Evolutionary conservation across 2,888 invertebrate species (phyloP).

Genomic region (Xestoiulus laeticollis): DNA sequence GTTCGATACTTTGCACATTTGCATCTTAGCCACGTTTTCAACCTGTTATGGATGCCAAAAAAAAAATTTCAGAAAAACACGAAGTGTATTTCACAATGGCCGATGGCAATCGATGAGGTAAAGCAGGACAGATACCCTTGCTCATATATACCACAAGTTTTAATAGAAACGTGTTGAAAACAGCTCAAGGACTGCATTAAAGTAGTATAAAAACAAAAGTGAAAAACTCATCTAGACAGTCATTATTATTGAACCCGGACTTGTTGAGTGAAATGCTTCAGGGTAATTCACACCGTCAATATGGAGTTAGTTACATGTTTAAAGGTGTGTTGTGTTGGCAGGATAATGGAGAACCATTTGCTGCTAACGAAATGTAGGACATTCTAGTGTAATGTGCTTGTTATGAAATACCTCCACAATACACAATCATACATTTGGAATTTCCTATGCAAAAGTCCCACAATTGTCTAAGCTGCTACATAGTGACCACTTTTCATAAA

Average conservation of each 20-base stretch:
- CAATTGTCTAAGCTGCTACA: too few species aligned
- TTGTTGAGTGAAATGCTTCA: neutral
- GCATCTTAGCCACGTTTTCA: conserved; percentile 15
- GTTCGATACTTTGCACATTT: neutral
- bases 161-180: neutral
- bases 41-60: neutral
- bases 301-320: neutral
- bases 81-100: conserved; percentile 1
- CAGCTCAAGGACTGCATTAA: neutral
- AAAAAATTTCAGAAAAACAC: neutral
- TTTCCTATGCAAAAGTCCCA: too few species aligned
- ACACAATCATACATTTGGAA: too few species aligned
- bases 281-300: neutral
- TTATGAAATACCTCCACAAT: too few species aligned
- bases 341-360: neutral
- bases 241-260: neutral
- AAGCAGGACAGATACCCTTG: neutral
- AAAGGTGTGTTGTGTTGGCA: neutral
- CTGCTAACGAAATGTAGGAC: neutral
- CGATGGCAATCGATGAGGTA: neutral
- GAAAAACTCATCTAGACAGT: neutral
- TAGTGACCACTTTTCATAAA: too few species aligned
- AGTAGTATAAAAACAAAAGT: neutral
- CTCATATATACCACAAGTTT: neutral
- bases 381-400: too few species aligned